Evolutionary conservation across 2,113 vertebrate species (phyloP).

Genomic region (Hipposideros armiger): DNA sequence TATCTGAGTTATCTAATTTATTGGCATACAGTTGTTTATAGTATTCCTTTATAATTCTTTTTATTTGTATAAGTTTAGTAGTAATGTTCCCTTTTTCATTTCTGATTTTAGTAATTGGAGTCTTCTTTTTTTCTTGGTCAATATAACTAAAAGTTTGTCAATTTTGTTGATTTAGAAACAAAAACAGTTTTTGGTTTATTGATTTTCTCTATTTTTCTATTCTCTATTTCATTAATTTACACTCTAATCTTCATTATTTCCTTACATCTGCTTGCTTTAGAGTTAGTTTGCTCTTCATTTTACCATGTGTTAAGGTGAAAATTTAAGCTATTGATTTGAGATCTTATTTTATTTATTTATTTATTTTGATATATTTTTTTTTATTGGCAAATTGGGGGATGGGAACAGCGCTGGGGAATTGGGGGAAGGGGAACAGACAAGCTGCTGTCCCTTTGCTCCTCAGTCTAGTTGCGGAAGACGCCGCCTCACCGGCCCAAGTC

Average conservation of each 20-base stretch:
- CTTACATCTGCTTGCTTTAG: not conserved
- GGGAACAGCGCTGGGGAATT: too few species aligned
- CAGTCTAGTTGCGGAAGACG: too few species aligned
- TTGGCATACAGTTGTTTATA: not conserved
- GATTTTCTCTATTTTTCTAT: not conserved
- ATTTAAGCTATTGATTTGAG: not conserved
- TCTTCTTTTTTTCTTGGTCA: not conserved
- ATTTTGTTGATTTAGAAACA: not conserved
- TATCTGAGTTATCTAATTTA: not conserved
- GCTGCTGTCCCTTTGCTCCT: too few species aligned
- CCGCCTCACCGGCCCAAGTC: too few species aligned
- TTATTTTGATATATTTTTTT: too few species aligned
- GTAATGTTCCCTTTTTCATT: not conserved
- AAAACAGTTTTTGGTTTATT: not conserved
- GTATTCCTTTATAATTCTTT: not conserved
- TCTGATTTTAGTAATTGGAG: not conserved
- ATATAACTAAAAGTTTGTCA: not conserved
- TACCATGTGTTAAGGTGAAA: not conserved
- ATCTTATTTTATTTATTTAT: too few species aligned
- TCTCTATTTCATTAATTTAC: not conserved
- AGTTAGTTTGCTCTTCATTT: not conserved
- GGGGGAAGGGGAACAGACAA: too few species aligned
- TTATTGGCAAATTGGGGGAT: too few species aligned
- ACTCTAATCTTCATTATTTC: not conserved
- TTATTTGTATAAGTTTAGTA: not conserved